These are phyloP conservation scores for Dasypogon diadema DNA, from an alignment of 2,888 invertebrate genomes.

Conservation along the genomic window DNA sequence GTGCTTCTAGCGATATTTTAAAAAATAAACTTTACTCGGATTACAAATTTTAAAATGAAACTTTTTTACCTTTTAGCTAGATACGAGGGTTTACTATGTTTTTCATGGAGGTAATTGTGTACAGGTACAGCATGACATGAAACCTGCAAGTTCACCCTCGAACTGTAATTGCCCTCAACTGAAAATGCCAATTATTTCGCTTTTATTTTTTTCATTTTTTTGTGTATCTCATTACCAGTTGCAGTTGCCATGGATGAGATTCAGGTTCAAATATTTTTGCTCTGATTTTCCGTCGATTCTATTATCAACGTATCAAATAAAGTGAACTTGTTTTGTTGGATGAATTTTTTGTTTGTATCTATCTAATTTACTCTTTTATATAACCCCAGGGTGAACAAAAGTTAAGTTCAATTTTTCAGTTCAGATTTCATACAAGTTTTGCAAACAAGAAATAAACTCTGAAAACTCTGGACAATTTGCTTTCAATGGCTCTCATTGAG, in stretches of 20 bases:
- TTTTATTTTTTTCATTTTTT: constrained; percentile 45
- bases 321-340: constrained; percentile 23
- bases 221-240: constrained; percentile 45
- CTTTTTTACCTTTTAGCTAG: constrained; percentile 24
- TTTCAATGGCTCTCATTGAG: no score
- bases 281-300: background rate
- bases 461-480: no score
- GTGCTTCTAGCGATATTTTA: constrained; percentile 34
- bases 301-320: background rate
- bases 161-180: constrained; percentile 42
- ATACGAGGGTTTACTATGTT: constrained; percentile 22
- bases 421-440: no score
- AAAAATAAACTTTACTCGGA: constrained; percentile 33
- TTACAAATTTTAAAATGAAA: constrained; percentile 44
- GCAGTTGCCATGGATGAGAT: constrained; percentile 28
- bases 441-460: no score
- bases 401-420: no score
- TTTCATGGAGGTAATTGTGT: background rate
- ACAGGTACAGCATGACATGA: constrained; percentile 16
- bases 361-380: background rate
- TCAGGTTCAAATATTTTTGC: background rate
- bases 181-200: constrained; percentile 47
- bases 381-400: no score
- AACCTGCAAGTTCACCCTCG: constrained; percentile 6
- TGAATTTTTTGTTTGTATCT: background rate